Conservation (phyloP, 2,113 vertebrate species). For the Grammomys surdaster region DNA sequence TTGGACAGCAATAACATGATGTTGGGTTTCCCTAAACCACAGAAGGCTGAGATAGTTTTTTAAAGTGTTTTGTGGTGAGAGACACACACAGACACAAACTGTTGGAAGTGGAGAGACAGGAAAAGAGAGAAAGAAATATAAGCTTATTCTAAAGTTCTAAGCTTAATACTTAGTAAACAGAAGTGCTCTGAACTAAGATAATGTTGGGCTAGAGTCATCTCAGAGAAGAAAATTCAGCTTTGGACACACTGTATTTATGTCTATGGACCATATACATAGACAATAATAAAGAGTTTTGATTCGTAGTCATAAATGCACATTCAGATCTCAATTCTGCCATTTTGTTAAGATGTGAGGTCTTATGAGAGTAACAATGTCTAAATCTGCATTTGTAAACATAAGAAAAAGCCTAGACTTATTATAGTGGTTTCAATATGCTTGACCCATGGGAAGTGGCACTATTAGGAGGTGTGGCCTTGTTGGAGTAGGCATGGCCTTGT, state of each 20-base stretch:
- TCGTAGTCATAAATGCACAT: constrained; percentile 54
- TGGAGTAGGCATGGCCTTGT: no score
- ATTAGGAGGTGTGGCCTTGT: no score
- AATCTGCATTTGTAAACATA: constrained; percentile 33
- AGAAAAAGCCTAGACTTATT: neutral
- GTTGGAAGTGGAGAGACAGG: neutral
- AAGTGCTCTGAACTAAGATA: neutral
- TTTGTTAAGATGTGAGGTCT: constrained; percentile 55
- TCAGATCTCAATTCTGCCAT: constrained; percentile 44
- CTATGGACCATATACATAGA: neutral
- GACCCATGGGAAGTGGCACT: no score
- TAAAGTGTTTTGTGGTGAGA: neutral
- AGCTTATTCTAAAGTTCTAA: constrained; percentile 56
- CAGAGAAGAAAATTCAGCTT: neutral
- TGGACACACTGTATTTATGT: constrained; percentile 29
- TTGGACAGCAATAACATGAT: neutral
- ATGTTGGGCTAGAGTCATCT: neutral
- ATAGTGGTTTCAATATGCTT: no score
- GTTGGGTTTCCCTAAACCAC: neutral
- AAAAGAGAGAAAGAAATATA: constrained; percentile 1
- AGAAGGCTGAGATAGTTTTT: neutral
- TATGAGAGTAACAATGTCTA: constrained; percentile 17
- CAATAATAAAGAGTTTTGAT: constrained; percentile 28
- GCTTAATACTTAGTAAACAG: constrained; percentile 51
- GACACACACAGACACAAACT: neutral